These are phyloP conservation scores for Parnassius smintheus DNA, from an alignment of 2,888 invertebrate genomes.

Conservation along the genomic window DNA sequence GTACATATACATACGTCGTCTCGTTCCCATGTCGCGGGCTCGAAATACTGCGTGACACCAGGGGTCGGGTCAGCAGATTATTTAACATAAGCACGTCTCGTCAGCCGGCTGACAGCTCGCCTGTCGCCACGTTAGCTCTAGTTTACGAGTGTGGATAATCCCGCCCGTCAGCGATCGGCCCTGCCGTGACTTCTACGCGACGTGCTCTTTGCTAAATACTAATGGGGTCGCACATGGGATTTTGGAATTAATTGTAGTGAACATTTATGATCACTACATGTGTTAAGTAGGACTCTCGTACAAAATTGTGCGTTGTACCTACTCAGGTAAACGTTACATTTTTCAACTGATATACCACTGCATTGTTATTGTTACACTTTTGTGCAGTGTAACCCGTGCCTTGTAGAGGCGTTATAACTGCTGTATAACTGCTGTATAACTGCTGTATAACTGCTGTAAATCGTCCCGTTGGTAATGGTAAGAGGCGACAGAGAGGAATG, in stretches of 20 bases:
- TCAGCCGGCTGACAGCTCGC: neutral
- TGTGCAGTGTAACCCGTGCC: no score
- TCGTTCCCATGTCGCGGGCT: neutral
- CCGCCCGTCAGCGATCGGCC: slow-evolving; percentile 6
- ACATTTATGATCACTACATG: no score
- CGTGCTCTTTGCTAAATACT: neutral
- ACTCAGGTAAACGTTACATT: no score
- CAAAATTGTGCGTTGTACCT: no score
- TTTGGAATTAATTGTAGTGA: neutral
- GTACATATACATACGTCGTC: neutral
- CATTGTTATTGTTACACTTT: no score
- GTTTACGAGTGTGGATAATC: slow-evolving; percentile 14
- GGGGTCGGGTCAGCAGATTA: neutral
- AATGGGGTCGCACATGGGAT: slow-evolving; percentile 2
- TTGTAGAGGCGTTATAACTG: no score
- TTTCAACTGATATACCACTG: no score
- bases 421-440: no score
- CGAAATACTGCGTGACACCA: neutral
- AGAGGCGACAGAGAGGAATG: no score
- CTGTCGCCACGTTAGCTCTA: neutral
- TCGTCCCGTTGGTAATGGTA: no score
- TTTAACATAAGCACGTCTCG: neutral
- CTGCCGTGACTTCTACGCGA: neutral
- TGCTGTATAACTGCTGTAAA: no score
- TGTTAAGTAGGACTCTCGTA: no score